Base-by-base conservation (phyloP, 2,888 invertebrate genomes). In the Neoaliturus tenellus region DNA sequence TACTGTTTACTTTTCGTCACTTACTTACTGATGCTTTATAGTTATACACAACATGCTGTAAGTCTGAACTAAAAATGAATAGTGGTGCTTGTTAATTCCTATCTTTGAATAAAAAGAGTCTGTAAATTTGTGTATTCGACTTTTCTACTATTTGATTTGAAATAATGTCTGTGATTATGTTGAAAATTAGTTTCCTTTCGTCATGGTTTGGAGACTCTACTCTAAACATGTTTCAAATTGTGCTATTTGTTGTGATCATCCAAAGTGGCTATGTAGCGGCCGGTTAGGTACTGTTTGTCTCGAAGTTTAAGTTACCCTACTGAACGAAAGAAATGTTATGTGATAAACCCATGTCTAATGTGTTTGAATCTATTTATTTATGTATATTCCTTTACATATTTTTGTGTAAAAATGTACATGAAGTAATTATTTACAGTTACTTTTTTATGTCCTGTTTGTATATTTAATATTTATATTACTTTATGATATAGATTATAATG, bases 311-410 rank as follows among this genome's bases (percentile, higher is more conserved):
- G 41, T 58, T 58, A 81, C 55, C 55, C 41, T 39, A 69, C 51
- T 51, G 31, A 69, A 71, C 44, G 69, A 39, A 23, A 80, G 80
- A 58, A 33, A 83, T 80, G 23, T 83, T 12, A 51, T 69, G 69
- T 78, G 48, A 78, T 78, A 78, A 71, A 69, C 55, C 81, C 73
- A 71, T 84, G 75, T 78, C 75, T 67, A 51, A 31, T 67, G 39
- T 83, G 44, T 83, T 51, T 67, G 75, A 58, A 35, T 51, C 80
- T 78, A 83, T 83, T 83, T 83, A 83, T 83, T 83, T 78, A 78
- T 62, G 73, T 75, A 73, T 81, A 82, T 31, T 58, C 6, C 25
- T 82, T 73, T 78, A 67, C 51, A 23, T 78, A 58, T 78, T 31
- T n/a, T 33, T 33, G 6, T 51, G 55, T 78, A 78, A 31, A 55